Evolutionary conservation across 2,113 vertebrate species (phyloP), one percentile per base, ranked within the genome.

Genomic region (Muscicapa adusta): DNA sequence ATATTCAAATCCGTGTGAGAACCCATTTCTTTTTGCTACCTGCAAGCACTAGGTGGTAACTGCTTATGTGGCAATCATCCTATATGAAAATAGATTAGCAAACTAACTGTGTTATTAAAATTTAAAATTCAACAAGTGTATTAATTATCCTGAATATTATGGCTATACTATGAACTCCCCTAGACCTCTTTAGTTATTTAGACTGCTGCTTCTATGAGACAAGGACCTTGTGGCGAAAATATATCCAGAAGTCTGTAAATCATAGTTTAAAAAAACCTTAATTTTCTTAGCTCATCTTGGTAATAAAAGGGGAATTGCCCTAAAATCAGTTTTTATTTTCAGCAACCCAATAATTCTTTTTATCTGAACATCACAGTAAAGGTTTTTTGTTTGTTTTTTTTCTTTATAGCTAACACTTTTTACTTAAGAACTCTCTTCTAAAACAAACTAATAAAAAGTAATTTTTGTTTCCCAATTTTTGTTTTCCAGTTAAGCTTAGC

Each of bases 171-270:
- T 88, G 23, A 63, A 74, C 20, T 94, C 51, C 57, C 77, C 36
- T 70, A 94, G 63, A 68, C 24, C 31, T 83, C 62, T 88, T 91
- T 56, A 89, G 66, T 83, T 77, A 47, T 83, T 85, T 91, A 74
- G 18, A n/a, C 38, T 85, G 24, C 65, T 88, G 42, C 6, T 75
- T 58, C 42, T 65, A 10, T 78, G 24, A 95, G 78, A 89, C 81
- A 96, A 93, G 10, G 47, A 94, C 91, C 93, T 91, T 89, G 88
- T 88, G 91, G 85, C 91, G 50, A 94, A 60, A 83, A 60, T 71
- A 85, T 73, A 93, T 76, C 67, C 75, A 93, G 85, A 73, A 96
- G 63, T 53, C 40, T 93, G 22, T 76, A 82, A 89, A 29, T 28
- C 70, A 66, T 66, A 76, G 50, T 66, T 85, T 93, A 87, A 33